phyloP scores from a whole-genome alignment of 2,113 vertebrate genomes.

The Mohoua ochrocephala region DNA sequence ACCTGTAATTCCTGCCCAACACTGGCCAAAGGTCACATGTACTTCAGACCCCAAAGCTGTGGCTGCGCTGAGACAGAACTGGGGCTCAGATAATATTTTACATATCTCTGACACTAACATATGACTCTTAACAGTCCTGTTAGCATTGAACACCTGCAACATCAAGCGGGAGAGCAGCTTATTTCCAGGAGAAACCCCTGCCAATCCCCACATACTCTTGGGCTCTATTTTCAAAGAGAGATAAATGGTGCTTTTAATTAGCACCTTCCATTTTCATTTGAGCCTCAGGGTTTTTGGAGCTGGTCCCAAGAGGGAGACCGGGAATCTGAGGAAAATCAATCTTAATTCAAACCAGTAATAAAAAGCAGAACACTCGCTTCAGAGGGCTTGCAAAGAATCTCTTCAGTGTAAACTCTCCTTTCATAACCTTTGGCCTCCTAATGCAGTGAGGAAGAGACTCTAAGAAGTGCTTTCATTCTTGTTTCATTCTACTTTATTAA shows the following conservation, averaged over 20 bases:
- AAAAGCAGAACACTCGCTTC: slow-evolving; percentile 58
- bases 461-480: not conserved
- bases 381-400: slow-evolving; percentile 43
- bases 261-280: slow-evolving; percentile 69
- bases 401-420: slow-evolving; percentile 24
- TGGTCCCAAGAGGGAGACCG: slow-evolving; percentile 6
- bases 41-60: not conserved
- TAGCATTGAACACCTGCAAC: not conserved
- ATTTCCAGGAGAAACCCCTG: not conserved
- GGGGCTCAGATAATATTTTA: not conserved
- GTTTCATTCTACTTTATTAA: not conserved
- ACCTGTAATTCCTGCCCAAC: not conserved
- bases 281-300: slow-evolving; percentile 52
- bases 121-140: not conserved
- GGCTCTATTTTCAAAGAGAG: slow-evolving; percentile 59
- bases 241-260: slow-evolving; percentile 69
- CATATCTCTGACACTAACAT: not conserved
- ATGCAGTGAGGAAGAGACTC: slow-evolving; percentile 11
- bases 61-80: not conserved
- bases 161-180: not conserved
- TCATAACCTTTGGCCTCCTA: slow-evolving; percentile 49
- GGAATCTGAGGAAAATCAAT: slow-evolving; percentile 70
- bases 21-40: not conserved
- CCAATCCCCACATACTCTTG: not conserved
- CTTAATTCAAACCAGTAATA: slow-evolving; percentile 72